These are phyloP conservation scores for Pycnomerus fuliginosus DNA, from an alignment of 2,888 invertebrate genomes.

Conservation along the genomic window DNA sequence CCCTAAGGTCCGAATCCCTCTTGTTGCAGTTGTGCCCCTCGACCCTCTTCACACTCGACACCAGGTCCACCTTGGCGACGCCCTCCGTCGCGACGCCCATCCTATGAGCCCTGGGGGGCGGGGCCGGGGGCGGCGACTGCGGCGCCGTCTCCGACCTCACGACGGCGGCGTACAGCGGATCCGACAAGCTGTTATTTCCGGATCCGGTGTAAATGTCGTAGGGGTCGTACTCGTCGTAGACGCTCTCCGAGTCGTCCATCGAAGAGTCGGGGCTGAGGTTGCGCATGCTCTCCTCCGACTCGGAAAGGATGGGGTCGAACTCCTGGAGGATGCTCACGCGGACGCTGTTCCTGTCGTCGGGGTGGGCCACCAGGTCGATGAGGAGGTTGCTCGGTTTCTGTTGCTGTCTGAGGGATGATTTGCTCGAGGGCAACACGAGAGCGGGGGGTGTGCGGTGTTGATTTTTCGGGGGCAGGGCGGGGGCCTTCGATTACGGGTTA, in stretches of 20 bases:
- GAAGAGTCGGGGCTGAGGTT: constrained; percentile 51
- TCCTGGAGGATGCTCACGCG: constrained; percentile 77
- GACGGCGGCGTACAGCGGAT: constrained; percentile 70
- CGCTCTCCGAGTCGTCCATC: constrained; percentile 59
- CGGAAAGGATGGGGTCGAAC: constrained; percentile 78
- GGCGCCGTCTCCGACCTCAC: constrained; percentile 56
- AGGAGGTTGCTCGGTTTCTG: background rate
- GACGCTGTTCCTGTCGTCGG: constrained; percentile 56
- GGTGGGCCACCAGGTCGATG: constrained; percentile 51
- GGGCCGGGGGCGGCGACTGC: constrained; percentile 52
- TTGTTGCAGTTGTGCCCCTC: constrained; percentile 55
- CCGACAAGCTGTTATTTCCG: constrained; percentile 63
- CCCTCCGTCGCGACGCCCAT: constrained; percentile 43
- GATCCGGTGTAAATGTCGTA: constrained; percentile 69
- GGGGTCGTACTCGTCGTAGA: constrained; percentile 77
- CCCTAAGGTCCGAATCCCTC: constrained; percentile 72
- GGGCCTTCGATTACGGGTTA: too few species aligned
- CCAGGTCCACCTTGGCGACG: constrained; percentile 48
- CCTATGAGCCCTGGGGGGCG: constrained; percentile 61
- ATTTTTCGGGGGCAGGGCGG: constrained; percentile 49
- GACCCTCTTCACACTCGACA: constrained; percentile 65
- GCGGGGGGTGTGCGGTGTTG: constrained; percentile 45
- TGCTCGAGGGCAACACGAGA: constrained; percentile 31
- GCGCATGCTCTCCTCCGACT: constrained; percentile 53
- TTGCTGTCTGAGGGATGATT: constrained; percentile 20